A percentile compares a stretch with the other conserved stretches of the same genome.
Conservation (phyloP, 2,888 invertebrate genomes). For the Drosophila peninsularis region DNA sequence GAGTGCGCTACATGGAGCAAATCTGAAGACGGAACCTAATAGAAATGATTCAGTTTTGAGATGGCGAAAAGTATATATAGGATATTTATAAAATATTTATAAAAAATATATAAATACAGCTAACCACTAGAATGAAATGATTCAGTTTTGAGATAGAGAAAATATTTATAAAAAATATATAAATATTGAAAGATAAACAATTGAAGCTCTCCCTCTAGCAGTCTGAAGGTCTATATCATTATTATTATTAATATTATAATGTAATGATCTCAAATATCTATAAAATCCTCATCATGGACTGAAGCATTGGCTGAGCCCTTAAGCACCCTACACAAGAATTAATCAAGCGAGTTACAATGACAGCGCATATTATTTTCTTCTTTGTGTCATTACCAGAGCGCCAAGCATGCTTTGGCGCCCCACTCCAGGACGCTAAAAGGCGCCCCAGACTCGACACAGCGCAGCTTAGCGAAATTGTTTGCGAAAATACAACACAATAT, state of each 20-base stretch:
- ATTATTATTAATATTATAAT: not conserved
- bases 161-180: too few relatives aligned
- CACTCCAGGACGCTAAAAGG: not conserved
- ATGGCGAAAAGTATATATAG: too few relatives aligned
- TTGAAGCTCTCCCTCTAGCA: too few relatives aligned
- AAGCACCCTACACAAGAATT: conserved; percentile 69
- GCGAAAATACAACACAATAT: conserved; percentile 81
- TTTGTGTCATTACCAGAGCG: conserved; percentile 66
- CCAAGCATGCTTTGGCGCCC: conserved; percentile 42
- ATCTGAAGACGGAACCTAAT: too few relatives aligned
- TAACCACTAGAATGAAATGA: too few relatives aligned
- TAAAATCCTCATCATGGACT: not conserved
- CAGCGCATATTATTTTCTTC: conserved; percentile 79
- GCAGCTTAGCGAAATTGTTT: conserved; percentile 81
- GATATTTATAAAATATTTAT: too few relatives aligned
- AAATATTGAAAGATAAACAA: too few relatives aligned
- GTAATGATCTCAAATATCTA: not conserved
- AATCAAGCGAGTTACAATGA: conserved; percentile 81
- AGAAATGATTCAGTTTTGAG: too few relatives aligned
- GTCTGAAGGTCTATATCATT: not conserved
- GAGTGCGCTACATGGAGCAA: conserved; percentile 46
- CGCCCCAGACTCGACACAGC: conserved; percentile 35
- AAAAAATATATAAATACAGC: too few relatives aligned
- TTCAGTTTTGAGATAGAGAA: too few relatives aligned
- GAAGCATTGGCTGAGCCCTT: conserved; percentile 3